Conservation (phyloP, 2,888 invertebrate species). For the Teleiodes luculella region DNA sequence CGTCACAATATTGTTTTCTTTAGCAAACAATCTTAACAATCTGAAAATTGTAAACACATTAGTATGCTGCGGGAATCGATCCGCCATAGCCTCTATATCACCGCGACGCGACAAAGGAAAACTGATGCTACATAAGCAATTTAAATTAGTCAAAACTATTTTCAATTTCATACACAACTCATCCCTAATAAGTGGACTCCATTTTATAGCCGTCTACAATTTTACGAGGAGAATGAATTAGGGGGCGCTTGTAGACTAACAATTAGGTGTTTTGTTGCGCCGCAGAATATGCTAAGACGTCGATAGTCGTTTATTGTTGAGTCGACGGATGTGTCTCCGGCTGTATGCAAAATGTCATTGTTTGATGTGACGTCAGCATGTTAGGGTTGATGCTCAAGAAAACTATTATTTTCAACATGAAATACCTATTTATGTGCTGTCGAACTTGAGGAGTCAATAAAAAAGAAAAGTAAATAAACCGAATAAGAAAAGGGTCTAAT, state of each 20-base stretch:
- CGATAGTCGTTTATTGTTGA: slow-evolving; percentile 8
- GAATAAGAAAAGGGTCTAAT: too few relatives aligned
- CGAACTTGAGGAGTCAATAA: too few relatives aligned
- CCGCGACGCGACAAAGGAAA: too few relatives aligned
- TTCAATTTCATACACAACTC: neutral
- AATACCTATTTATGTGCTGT: too few relatives aligned
- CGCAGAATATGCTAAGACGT: slow-evolving; percentile 1
- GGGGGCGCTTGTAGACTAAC: neutral
- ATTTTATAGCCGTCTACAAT: neutral
- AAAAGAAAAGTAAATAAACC: too few relatives aligned
- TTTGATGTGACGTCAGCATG: slow-evolving; percentile 26
- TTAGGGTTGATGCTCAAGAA: neutral
- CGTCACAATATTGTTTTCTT: too few relatives aligned
- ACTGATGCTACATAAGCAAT: too few relatives aligned
- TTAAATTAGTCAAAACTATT: neutral
- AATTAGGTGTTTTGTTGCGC: neutral
- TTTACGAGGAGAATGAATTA: slow-evolving; percentile 9
- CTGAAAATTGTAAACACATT: too few relatives aligned
- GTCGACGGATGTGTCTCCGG: slow-evolving; percentile 47
- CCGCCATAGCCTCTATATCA: too few relatives aligned
- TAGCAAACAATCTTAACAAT: too few relatives aligned
- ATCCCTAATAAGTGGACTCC: neutral
- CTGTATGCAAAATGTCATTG: slow-evolving; percentile 50
- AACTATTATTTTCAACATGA: too few relatives aligned
- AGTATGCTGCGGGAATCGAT: too few relatives aligned